Percentiles rank a stretch among this genome's conserved stretches.
Evolutionary conservation across 2,888 invertebrate genomes (phyloP).

Genomic region (Mythimna lalbum): DNA sequence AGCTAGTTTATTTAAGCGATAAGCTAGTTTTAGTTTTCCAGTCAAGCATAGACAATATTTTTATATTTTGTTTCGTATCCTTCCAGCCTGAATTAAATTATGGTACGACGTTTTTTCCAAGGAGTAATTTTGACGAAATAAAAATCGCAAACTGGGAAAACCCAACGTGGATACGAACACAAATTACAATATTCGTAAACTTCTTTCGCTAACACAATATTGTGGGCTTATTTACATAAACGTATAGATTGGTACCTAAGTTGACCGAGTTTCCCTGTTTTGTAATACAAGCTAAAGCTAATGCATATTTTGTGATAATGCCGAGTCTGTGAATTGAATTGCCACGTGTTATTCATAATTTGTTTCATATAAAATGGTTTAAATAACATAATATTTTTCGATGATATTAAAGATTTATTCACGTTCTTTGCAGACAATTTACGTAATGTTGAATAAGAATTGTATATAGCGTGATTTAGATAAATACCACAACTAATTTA

Average conservation of each 20-base stretch:
- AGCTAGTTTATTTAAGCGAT: constrained; percentile 32
- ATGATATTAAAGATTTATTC: too few relatives aligned
- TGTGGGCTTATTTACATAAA: background rate
- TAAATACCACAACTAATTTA: too few relatives aligned
- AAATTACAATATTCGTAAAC: constrained; percentile 9
- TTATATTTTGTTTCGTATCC: background rate
- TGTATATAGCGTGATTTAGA: too few relatives aligned
- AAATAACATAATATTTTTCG: background rate
- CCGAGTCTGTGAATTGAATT: too few relatives aligned
- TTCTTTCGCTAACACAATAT: background rate
- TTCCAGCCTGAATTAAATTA: background rate
- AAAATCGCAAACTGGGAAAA: background rate
- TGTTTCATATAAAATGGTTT: constrained; percentile 4
- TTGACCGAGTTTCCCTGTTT: constrained; percentile 27
- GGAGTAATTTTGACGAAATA: constrained; percentile 2
- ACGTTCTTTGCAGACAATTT: too few relatives aligned
- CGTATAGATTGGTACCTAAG: background rate
- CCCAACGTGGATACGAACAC: background rate
- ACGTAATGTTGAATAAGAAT: too few relatives aligned
- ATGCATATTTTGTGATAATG: too few relatives aligned
- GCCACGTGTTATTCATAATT: background rate
- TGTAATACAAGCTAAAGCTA: constrained; percentile 1
- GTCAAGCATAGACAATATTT: background rate
- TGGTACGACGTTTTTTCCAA: background rate
- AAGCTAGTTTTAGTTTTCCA: constrained; percentile 35